These are phyloP conservation scores for Ciconia maguari DNA, from an alignment of 2,113 vertebrate species.

Conservation along the genomic window DNA sequence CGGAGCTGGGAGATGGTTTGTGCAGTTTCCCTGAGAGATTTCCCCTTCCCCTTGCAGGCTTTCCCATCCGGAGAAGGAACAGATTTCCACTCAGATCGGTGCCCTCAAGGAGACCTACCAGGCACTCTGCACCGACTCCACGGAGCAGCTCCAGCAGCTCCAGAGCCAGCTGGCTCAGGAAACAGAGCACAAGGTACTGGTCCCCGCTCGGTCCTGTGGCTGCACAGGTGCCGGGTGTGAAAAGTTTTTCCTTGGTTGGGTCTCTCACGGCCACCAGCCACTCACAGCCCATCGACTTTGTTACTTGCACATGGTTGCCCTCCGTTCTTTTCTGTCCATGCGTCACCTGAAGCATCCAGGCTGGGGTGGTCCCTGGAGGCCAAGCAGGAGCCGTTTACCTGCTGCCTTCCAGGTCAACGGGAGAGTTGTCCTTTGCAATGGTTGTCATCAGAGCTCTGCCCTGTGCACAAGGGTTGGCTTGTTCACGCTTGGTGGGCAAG, in stretches of 20 bases:
- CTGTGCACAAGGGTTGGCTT: neutral
- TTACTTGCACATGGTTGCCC: slow-evolving; percentile 28
- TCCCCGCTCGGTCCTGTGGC: neutral
- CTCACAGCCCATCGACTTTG: slow-evolving; percentile 11
- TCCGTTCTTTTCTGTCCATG: neutral
- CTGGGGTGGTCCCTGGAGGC: slow-evolving; percentile 33
- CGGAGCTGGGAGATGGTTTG: neutral
- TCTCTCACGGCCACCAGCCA: neutral
- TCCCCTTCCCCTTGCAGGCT: slow-evolving; percentile 73
- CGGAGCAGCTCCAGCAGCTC: slow-evolving; percentile 88
- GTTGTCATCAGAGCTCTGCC: neutral
- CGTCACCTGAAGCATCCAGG: slow-evolving; percentile 12
- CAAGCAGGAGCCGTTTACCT: neutral
- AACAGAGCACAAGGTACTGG: slow-evolving; percentile 90
- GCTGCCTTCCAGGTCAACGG: neutral
- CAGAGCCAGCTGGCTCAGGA: slow-evolving; percentile 89
- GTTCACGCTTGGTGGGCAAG: neutral
- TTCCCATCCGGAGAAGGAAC: slow-evolving; percentile 83
- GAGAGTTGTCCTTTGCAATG: neutral
- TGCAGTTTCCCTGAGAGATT: neutral
- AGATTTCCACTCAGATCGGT: slow-evolving; percentile 82
- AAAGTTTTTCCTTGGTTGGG: neutral
- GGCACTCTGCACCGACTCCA: slow-evolving; percentile 84
- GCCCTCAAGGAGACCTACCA: slow-evolving; percentile 84
- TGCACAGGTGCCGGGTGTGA: neutral